Evolutionary conservation across 2,113 vertebrate genomes (phyloP).

Genomic region (Bujurquina vittata): DNA sequence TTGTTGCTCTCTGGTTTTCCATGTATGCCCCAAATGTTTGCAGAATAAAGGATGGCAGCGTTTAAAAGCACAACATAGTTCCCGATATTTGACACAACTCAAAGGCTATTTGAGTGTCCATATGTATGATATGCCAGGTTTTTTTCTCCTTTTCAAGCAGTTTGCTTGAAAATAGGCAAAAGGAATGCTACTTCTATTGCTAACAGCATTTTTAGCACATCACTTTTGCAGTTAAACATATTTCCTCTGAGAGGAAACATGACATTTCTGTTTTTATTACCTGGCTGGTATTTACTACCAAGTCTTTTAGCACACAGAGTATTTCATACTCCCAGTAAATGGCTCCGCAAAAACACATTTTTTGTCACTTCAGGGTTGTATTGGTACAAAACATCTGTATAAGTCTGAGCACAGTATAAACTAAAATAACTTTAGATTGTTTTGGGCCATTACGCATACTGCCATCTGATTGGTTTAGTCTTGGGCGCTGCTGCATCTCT

Average conservation of each 20-base stretch:
- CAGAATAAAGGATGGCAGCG: neutral
- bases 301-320: neutral
- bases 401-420: neutral
- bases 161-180: neutral
- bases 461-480: constrained; percentile 27
- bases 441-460: neutral
- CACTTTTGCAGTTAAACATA: neutral
- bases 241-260: neutral
- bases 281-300: neutral
- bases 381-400: neutral
- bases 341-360: neutral
- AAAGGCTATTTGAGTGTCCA: neutral
- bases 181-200: neutral
- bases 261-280: constrained; percentile 2
- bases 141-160: neutral
- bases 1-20: neutral
- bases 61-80: neutral
- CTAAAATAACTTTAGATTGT: constrained; percentile 15
- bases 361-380: fast-evolving
- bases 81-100: neutral
- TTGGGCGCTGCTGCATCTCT: constrained; percentile 25
- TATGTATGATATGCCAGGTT: neutral
- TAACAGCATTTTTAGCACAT: neutral
- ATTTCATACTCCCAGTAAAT: neutral
- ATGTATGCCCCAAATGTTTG: neutral